Percentiles rank a stretch among this genome's conserved stretches.
phyloP scores from a whole-genome alignment of 2,797 vertebrate genomes.

The Dryobates pubescens region DNA sequence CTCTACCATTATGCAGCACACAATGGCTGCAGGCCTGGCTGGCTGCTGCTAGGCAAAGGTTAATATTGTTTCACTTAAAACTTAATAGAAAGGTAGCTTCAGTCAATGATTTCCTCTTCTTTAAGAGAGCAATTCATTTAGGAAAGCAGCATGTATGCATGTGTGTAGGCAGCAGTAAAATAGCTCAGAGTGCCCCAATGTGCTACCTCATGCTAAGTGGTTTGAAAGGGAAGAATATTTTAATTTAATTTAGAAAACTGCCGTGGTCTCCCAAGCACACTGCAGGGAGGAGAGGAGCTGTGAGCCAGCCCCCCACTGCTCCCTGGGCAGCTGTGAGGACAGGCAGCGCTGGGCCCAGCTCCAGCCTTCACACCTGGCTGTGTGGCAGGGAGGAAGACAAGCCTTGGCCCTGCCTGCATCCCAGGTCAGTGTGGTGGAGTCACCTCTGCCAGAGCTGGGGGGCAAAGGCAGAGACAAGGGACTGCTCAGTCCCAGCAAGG shows the following conservation, averaged over 20 bases:
- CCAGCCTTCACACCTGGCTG: neutral
- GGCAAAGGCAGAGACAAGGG: neutral
- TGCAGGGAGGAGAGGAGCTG: neutral
- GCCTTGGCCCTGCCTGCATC: neutral
- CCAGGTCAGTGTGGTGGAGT: fast-evolving
- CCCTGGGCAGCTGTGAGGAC: fast-evolving
- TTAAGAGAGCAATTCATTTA: conserved; percentile 45
- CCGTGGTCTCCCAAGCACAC: neutral
- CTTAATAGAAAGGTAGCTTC: conserved; percentile 38
- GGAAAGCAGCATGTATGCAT: conserved; percentile 34
- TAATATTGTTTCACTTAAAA: conserved; percentile 54
- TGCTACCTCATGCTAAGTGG: conserved; percentile 48
- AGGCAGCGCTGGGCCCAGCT: neutral
- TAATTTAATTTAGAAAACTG: conserved; percentile 55
- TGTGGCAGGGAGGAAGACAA: neutral
- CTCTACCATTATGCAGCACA: neutral
- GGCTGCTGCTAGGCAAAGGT: conserved; percentile 1
- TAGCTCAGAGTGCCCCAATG: conserved; percentile 1
- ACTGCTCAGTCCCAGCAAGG: neutral
- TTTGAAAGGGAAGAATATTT: conserved; percentile 48
- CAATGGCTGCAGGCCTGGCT: conserved; percentile 21
- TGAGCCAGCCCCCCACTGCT: neutral
- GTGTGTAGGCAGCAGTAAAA: conserved; percentile 37
- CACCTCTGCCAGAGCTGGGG: fast-evolving
- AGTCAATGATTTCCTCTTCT: conserved; percentile 30